Evolutionary conservation across 1,140 invertebrate genomes (phyloP).

Genomic region (Drosophila pandora): DNA sequence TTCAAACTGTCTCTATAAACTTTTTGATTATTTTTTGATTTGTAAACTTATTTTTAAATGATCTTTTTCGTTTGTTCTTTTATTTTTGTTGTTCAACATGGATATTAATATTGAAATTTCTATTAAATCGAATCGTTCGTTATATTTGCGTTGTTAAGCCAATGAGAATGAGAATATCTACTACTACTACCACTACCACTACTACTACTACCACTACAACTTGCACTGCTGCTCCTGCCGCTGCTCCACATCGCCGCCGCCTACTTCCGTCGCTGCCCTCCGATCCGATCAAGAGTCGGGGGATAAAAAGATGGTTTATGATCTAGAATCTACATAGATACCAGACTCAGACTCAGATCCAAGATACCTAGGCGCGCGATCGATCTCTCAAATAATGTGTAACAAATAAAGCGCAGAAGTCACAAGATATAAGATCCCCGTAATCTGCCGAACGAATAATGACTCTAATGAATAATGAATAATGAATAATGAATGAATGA

Average conservation of each 20-base stretch:
- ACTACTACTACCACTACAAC: slow-evolving; percentile 79
- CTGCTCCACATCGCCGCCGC: slow-evolving; percentile 56
- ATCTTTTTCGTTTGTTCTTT: slow-evolving; percentile 59
- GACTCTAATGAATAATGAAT: not conserved
- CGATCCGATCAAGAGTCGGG: slow-evolving; percentile 4
- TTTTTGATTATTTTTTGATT: slow-evolving; percentile 37
- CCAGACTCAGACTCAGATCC: not conserved
- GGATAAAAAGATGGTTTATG: slow-evolving; percentile 7
- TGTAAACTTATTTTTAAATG: slow-evolving; percentile 56
- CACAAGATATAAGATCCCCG: slow-evolving; percentile 30
- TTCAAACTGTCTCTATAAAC: slow-evolving; percentile 4
- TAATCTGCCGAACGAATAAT: slow-evolving; percentile 5
- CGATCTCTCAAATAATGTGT: slow-evolving; percentile 31
- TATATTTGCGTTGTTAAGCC: slow-evolving; percentile 83
- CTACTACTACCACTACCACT: slow-evolving; percentile 78
- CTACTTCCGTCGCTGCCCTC: slow-evolving; percentile 33
- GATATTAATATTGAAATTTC: slow-evolving; percentile 73
- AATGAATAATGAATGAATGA: slow-evolving; percentile 5
- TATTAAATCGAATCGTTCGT: slow-evolving; percentile 77
- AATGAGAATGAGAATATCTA: slow-evolving; percentile 83
- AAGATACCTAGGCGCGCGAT: slow-evolving; percentile 51
- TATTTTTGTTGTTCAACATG: slow-evolving; percentile 66
- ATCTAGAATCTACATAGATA: slow-evolving; percentile 12
- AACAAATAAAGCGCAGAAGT: slow-evolving; percentile 43
- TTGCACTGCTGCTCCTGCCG: slow-evolving; percentile 77